Evolutionary conservation across 1,140 invertebrate species (phyloP), one percentile per base, ranked within the genome.

Genomic region (Anastatus disparis): DNA sequence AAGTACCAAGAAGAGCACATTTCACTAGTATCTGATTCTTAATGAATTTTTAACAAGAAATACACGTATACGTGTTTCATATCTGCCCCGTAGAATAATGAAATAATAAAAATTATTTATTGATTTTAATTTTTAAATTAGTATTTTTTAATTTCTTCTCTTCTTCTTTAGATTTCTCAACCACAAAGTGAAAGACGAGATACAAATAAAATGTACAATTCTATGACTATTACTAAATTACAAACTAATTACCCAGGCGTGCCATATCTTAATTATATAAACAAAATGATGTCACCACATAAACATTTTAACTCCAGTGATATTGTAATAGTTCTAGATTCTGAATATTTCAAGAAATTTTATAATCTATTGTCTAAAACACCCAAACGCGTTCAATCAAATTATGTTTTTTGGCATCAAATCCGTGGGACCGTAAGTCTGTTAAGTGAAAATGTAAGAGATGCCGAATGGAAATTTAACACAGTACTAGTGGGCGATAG

Each of bases 121-220:
- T n/a, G n/a, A n/a, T n/a, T n/a, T n/a, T n/a, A n/a, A n/a, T n/a
- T n/a, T n/a, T n/a, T n/a, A n/a, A n/a, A n/a, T n/a, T n/a, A n/a
- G n/a, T n/a, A n/a, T n/a, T n/a, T n/a, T n/a, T n/a, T n/a, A n/a
- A n/a, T n/a, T n/a, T n/a, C n/a, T n/a, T n/a, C n/a, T n/a, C n/a
- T n/a, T n/a, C n/a, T n/a, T n/a, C n/a, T n/a, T n/a, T n/a, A 95
- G 93, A 95, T 95, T 73, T 95, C 94, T 1, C 84, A 94, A 76
- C 94, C 96, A 4, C 89, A 91, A 70, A 95, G 97, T 83, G 93
- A 97, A 83, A 89, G 96, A 63, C 88, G 96, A 71, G 96, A 98
- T 83, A 94, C 94, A 8, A 93, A 93, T 8, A 91, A 93, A 70
- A 86, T 97, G 0, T 97, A 97, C 84, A 96, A 98, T 80, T 93